Evolutionary conservation across 2,888 invertebrate genomes (phyloP).

Genomic region (Camponotus fellah): DNA sequence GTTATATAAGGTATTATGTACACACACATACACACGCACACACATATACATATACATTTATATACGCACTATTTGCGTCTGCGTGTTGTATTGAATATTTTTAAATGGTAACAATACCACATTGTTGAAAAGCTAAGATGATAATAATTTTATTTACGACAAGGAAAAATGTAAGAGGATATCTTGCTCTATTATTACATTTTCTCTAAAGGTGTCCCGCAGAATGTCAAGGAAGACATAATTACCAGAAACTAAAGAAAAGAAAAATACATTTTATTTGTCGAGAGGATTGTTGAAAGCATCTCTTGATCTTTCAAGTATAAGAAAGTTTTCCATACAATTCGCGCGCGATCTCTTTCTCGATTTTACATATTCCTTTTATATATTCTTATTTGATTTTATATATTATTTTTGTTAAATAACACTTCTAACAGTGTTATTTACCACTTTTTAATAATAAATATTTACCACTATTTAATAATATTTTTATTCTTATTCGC

Average conservation of each 20-base stretch:
- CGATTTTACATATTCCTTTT: conserved; percentile 2
- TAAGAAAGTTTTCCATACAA: background rate
- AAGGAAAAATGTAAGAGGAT: background rate
- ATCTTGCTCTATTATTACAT: conserved; percentile 29
- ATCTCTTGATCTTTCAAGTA: conserved; percentile 30
- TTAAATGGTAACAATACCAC: background rate
- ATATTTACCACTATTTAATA: too few relatives aligned
- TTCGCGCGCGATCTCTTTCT: conserved; percentile 18
- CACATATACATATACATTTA: too few relatives aligned
- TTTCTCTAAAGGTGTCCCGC: conserved; percentile 13
- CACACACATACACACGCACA: background rate
- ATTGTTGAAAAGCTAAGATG: background rate
- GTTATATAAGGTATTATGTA: background rate
- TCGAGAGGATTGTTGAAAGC: background rate
- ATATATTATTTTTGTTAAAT: conserved; percentile 7
- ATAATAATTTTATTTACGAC: conserved; percentile 10
- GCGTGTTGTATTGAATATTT: background rate
- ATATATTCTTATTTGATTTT: too few relatives aligned
- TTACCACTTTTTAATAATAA: too few relatives aligned
- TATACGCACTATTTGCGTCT: background rate
- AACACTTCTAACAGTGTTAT: conserved; percentile 31
- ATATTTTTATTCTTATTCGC: background rate
- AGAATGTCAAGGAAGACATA: conserved; percentile 18
- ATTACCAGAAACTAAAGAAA: conserved; percentile 15
- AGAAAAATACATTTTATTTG: conserved; percentile 48